Percentiles rank a stretch among this genome's conserved stretches.
phyloP scores from a whole-genome alignment of 2,888 invertebrate species.

The Chrysolina oricalcia region DNA sequence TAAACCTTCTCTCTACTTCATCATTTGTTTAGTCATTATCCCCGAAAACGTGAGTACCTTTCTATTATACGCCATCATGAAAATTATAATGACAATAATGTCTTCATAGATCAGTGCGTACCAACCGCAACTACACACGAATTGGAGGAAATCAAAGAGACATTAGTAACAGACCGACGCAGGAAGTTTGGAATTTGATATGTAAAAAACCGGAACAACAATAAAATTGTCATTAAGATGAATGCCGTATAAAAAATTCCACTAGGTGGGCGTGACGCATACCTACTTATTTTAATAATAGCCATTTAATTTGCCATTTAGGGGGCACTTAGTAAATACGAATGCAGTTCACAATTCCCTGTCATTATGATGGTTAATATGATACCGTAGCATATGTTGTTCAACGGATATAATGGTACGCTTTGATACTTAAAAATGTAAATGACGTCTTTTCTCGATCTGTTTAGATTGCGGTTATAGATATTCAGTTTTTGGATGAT shows the following conservation, averaged over 20 bases:
- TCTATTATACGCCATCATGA: neutral
- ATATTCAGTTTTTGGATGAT: conserved; percentile 6
- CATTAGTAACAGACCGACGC: conserved; percentile 32
- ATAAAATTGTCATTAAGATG: conserved; percentile 45
- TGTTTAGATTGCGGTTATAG: conserved; percentile 16
- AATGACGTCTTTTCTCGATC: conserved; percentile 15
- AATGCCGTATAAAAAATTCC: conserved; percentile 25
- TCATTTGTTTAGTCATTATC: neutral
- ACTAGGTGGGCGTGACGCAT: conserved; percentile 36
- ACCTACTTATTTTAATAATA: conserved; percentile 46
- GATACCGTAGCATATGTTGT: conserved; percentile 29
- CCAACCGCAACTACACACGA: conserved; percentile 33
- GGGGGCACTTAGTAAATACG: conserved; percentile 46
- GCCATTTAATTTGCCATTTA: conserved; percentile 51
- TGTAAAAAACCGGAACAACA: conserved; percentile 36
- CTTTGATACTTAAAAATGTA: conserved; percentile 26
- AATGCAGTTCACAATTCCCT: conserved; percentile 35
- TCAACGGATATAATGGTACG: conserved; percentile 5
- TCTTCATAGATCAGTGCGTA: conserved; percentile 29
- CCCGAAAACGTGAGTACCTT: neutral
- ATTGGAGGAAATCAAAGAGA: conserved; percentile 37
- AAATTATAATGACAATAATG: conserved; percentile 30
- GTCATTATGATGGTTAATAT: conserved; percentile 36
- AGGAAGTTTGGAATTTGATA: conserved; percentile 36
- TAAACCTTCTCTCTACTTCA: neutral